These are phyloP conservation scores for Aphodius granarius DNA, from an alignment of 2,888 invertebrate genomes.

Conservation along the genomic window DNA sequence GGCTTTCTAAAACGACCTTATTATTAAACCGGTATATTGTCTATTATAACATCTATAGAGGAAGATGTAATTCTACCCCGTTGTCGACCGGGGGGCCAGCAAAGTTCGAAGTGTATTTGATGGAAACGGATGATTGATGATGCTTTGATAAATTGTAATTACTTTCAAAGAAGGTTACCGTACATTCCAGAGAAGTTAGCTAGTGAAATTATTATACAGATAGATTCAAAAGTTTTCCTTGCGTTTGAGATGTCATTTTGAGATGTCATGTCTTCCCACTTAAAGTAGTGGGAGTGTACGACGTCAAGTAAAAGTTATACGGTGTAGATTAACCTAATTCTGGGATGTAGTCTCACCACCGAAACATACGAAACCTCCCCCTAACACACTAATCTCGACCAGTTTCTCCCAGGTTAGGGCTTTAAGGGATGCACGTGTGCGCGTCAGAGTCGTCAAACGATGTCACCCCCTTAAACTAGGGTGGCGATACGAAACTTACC, in stretches of 20 bases:
- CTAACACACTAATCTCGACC: background rate
- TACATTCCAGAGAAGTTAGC: background rate
- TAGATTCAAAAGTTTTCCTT: background rate
- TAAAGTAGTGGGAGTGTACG: background rate
- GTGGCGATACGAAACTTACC: background rate
- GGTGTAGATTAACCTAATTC: background rate
- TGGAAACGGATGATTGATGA: background rate
- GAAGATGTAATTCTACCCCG: background rate
- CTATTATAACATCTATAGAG: background rate
- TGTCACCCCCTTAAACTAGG: background rate
- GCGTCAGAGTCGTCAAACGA: background rate
- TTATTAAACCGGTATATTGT: background rate
- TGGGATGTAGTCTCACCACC: background rate
- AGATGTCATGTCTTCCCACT: too few relatives aligned
- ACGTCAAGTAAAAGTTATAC: background rate
- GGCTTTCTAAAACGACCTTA: background rate
- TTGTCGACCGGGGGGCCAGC: background rate
- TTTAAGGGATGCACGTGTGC: background rate
- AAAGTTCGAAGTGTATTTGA: background rate
- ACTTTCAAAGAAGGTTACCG: background rate
- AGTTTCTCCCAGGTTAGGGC: background rate
- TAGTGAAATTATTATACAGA: too few relatives aligned
- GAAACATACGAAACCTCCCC: background rate
- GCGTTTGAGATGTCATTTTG: too few relatives aligned
- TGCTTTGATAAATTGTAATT: background rate